phyloP scores from a whole-genome alignment of 2,888 invertebrate species.

The Coelopa pilipes region DNA sequence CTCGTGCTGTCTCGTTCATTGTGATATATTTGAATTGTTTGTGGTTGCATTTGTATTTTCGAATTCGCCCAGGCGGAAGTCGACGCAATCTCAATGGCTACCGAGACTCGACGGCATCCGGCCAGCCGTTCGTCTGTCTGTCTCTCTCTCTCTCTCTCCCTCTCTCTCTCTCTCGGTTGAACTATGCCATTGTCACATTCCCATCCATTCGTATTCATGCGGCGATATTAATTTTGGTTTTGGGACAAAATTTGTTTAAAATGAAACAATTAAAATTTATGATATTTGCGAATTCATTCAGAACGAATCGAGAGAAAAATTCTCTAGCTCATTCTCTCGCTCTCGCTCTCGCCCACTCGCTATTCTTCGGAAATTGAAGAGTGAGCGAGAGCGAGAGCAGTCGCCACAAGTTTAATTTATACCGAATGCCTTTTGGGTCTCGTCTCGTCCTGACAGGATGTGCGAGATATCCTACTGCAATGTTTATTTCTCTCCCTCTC shows the following conservation, averaged over 20 bases:
- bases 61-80: too few relatives aligned
- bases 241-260: neutral
- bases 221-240: neutral
- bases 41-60: too few relatives aligned
- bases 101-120: too few relatives aligned
- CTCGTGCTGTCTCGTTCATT: neutral
- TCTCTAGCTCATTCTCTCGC: neutral
- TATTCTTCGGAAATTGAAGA: neutral
- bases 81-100: too few relatives aligned
- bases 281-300: neutral
- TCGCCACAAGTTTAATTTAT: constrained; percentile 37
- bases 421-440: constrained; percentile 31
- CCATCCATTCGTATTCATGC: too few relatives aligned
- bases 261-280: constrained; percentile 4
- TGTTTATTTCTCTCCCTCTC: neutral
- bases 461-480: constrained; percentile 4
- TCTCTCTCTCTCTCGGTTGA: too few relatives aligned
- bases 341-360: too few relatives aligned
- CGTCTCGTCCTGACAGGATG: constrained; percentile 24
- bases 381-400: too few relatives aligned
- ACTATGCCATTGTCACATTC: too few relatives aligned
- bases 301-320: neutral
- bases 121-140: too few relatives aligned
- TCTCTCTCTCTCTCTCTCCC: too few relatives aligned
- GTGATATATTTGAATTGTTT: too few relatives aligned